Percentiles rank a stretch among this genome's conserved stretches.
These are phyloP conservation scores for Pleuronectes platessa DNA, from an alignment of 2,113 vertebrate genomes.

Conservation along the genomic window DNA sequence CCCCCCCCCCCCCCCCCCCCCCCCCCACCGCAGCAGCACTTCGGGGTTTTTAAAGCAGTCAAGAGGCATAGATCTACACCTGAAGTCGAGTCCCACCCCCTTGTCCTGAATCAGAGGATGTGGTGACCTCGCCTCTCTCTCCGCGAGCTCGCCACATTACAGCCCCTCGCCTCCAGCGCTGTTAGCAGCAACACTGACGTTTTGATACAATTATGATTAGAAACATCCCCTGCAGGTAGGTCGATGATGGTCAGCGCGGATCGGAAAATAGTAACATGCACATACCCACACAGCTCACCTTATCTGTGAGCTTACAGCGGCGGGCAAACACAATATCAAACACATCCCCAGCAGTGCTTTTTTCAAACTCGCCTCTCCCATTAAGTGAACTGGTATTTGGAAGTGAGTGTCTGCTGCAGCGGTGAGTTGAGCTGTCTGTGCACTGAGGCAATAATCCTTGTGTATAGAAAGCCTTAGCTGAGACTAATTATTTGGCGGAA, in stretches of 20 bases:
- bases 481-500: conserved; percentile 77
- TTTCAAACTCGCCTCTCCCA: conserved; percentile 6
- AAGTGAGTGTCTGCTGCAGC: conserved; percentile 9
- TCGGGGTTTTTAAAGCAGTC: conserved; percentile 72
- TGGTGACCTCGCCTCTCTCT: conserved; percentile 68
- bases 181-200: conserved; percentile 52
- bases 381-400: conserved; percentile 34
- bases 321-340: conserved; percentile 47
- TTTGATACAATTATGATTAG: conserved; percentile 75
- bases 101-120: conserved; percentile 72
- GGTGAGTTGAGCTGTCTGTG: conserved; percentile 39
- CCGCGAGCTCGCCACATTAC: conserved; percentile 44
- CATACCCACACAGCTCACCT: conserved; percentile 48
- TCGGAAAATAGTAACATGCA: conserved; percentile 30
- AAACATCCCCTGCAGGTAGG: conserved; percentile 71
- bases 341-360: conserved; percentile 34
- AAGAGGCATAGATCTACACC: conserved; percentile 69
- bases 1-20: conserved; percentile 1
- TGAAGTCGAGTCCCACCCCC: conserved; percentile 59
- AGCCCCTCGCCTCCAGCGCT: conserved; percentile 26
- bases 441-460: conserved; percentile 45
- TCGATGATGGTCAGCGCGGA: conserved; percentile 53
- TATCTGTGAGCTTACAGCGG: conserved; percentile 44
- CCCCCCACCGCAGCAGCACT: conserved; percentile 21
- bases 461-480: conserved; percentile 49